Evolutionary conservation across 2,113 vertebrate genomes (phyloP).

Genomic region (Nerophis ophidion): DNA sequence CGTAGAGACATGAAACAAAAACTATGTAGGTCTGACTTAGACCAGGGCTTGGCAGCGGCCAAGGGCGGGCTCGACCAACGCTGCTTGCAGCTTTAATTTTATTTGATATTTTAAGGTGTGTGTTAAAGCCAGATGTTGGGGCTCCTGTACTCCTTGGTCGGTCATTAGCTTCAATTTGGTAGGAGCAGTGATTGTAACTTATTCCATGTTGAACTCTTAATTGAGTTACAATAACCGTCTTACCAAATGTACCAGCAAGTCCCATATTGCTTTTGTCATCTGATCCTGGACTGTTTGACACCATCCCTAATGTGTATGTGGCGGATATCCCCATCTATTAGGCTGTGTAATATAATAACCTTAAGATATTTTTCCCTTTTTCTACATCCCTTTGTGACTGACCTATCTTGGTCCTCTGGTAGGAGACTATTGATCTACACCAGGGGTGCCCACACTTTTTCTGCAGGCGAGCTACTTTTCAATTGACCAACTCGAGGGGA

Average conservation of each 20-base stretch:
- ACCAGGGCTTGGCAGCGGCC: no score
- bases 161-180: constrained; percentile 9
- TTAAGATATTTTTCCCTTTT: constrained; percentile 14
- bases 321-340: constrained; percentile 21
- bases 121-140: constrained; percentile 17
- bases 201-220: constrained; percentile 1
- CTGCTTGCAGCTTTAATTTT: no score
- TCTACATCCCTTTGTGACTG: constrained; percentile 13
- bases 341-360: constrained; percentile 40
- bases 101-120: no score
- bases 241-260: background rate
- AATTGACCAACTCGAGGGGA: no score
- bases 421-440: constrained; percentile 38
- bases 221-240: constrained; percentile 8
- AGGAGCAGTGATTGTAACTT: background rate
- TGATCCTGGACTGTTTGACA: constrained; percentile 20
- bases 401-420: constrained; percentile 8
- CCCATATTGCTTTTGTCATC: constrained; percentile 16
- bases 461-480: no score
- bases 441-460: no score
- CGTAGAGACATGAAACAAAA: no score
- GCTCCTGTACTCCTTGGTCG: constrained; percentile 12
- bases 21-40: no score
- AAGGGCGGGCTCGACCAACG: no score
- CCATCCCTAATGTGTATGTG: constrained; percentile 12